Conservation (phyloP, 2,113 vertebrate genomes). For the Meleagris gallopavo region DNA sequence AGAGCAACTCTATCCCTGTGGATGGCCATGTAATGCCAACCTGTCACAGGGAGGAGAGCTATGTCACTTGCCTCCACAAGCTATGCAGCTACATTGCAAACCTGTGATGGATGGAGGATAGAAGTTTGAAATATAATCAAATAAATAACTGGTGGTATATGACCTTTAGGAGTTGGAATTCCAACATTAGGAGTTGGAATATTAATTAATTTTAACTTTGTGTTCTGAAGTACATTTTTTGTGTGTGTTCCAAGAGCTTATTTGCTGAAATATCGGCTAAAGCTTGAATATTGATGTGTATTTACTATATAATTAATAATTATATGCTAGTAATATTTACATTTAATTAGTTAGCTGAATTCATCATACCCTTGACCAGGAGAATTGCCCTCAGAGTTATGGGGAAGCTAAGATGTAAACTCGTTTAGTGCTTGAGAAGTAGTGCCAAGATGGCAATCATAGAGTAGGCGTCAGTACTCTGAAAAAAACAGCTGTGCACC, state of each 20-base stretch:
- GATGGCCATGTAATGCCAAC: neutral
- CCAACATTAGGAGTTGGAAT: neutral
- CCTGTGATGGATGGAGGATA: neutral
- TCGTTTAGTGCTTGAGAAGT: neutral
- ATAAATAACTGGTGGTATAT: neutral
- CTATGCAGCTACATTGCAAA: slow-evolving; percentile 41
- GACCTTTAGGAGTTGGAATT: neutral
- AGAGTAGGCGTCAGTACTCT: neutral
- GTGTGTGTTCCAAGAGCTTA: neutral
- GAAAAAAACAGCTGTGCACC: neutral
- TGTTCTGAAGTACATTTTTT: neutral
- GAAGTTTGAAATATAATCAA: slow-evolving; percentile 42
- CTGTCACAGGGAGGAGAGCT: slow-evolving; percentile 3
- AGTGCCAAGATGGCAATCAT: neutral
- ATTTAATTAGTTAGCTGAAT: neutral
- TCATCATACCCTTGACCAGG: neutral
- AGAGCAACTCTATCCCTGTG: neutral
- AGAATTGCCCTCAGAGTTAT: neutral
- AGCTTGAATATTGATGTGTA: neutral
- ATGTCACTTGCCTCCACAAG: slow-evolving; percentile 9
- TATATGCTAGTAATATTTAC: neutral
- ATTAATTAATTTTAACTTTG: slow-evolving; percentile 1
- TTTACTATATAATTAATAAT: neutral
- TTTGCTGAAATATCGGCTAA: neutral
- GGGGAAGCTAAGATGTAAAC: neutral